Conservation (phyloP, 2,888 invertebrate genomes). For the Campopleginae sp. region DNA sequence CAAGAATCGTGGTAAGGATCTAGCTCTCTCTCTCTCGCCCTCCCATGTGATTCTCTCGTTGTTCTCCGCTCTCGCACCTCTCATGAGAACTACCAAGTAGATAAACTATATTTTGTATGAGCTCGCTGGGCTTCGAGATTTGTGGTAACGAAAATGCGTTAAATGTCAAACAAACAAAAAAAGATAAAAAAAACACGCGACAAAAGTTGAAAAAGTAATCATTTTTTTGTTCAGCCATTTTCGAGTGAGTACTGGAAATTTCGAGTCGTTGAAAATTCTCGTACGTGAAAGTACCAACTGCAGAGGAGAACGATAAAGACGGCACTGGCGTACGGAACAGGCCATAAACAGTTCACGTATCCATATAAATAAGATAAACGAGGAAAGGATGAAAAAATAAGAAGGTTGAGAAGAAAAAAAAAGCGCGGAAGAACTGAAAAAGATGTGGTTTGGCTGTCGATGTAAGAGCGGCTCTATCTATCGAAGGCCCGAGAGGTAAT, state of each 20-base stretch:
- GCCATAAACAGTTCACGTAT: slow-evolving; percentile 40
- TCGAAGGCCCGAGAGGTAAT: slow-evolving; percentile 78
- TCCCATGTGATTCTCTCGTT: slow-evolving; percentile 29
- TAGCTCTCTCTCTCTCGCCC: slow-evolving; percentile 49
- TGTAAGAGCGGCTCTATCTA: slow-evolving; percentile 73
- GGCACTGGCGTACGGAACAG: slow-evolving; percentile 47
- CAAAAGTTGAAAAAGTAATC: neutral
- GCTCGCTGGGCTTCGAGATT: slow-evolving; percentile 6
- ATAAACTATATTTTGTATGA: slow-evolving; percentile 26
- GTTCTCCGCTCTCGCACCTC: slow-evolving; percentile 12
- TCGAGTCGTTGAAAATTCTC: too few species aligned
- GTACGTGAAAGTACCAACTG: slow-evolving; percentile 18
- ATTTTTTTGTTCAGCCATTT: neutral
- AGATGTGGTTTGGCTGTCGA: slow-evolving; percentile 59
- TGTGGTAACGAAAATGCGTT: neutral
- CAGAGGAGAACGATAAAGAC: slow-evolving; percentile 50
- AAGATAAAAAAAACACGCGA: neutral
- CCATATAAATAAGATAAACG: slow-evolving; percentile 41
- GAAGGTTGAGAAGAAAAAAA: neutral
- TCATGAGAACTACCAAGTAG: slow-evolving; percentile 23
- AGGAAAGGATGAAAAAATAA: slow-evolving; percentile 40
- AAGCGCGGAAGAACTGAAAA: slow-evolving; percentile 30
- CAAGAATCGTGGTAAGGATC: slow-evolving; percentile 78
- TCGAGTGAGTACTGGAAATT: neutral
- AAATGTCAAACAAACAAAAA: too few species aligned